Conservation (phyloP, 2,113 vertebrate species). For the Amia ocellicauda region DNA sequence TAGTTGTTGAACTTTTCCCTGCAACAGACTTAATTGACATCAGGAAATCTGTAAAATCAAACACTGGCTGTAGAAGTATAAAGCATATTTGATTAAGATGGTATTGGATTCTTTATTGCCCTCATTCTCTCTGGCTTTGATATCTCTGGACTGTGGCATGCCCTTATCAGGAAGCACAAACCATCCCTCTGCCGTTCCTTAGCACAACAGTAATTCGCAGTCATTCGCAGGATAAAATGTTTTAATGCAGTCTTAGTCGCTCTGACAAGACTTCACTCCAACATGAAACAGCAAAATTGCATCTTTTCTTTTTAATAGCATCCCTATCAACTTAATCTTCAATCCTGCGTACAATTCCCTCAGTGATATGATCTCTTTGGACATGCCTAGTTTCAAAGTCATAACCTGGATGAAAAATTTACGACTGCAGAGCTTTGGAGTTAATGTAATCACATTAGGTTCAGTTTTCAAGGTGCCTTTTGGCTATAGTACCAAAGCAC, state of each 20-base stretch:
- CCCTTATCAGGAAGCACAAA: background rate
- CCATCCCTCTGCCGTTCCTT: background rate
- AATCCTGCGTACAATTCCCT: background rate
- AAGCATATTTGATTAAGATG: background rate
- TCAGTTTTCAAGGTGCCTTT: constrained; percentile 62
- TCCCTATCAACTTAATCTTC: constrained; percentile 19
- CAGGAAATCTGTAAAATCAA: background rate
- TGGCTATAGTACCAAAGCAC: constrained; percentile 42
- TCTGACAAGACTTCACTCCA: too few species aligned
- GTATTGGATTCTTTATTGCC: background rate
- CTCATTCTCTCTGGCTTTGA: background rate
- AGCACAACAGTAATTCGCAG: too few species aligned
- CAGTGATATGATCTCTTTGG: background rate
- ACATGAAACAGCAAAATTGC: too few species aligned
- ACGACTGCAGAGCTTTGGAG: constrained; percentile 45
- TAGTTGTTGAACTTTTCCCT: background rate
- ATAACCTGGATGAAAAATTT: constrained; percentile 59
- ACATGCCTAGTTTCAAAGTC: constrained; percentile 8
- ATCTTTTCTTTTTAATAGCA: background rate
- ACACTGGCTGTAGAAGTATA: background rate
- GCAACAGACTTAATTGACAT: background rate
- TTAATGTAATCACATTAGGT: constrained; percentile 57
- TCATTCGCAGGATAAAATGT: too few species aligned
- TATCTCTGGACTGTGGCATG: constrained; percentile 6
- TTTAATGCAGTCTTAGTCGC: too few species aligned